phyloP scores from a whole-genome alignment of 2,113 vertebrate genomes.

The Halcyon malimbica region DNA sequence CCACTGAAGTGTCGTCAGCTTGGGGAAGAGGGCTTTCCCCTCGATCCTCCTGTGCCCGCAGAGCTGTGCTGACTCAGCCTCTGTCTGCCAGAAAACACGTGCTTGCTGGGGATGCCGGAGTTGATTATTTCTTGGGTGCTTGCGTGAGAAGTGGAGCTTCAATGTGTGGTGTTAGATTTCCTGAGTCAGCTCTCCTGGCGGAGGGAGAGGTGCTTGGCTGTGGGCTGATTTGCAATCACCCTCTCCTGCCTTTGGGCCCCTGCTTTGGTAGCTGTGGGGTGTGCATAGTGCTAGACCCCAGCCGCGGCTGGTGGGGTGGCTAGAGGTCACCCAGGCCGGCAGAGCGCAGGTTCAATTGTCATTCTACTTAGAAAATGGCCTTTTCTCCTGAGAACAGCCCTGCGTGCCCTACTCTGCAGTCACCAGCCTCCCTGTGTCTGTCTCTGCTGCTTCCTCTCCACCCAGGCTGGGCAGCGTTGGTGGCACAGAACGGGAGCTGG shows the following conservation, averaged over 20 bases:
- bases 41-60: not conserved
- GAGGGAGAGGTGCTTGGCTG: not conserved
- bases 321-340: not conserved
- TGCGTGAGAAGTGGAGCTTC: not conserved
- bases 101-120: not conserved
- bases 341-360: not conserved
- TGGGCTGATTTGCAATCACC: not conserved
- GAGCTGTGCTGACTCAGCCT: slow-evolving; percentile 7
- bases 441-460: not conserved
- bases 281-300: not conserved
- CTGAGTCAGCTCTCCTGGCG: not conserved
- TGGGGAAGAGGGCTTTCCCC: not conserved
- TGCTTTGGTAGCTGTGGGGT: not conserved
- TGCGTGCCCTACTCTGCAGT: not conserved
- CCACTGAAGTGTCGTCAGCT: not conserved
- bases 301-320: not conserved
- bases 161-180: not conserved
- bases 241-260: not conserved
- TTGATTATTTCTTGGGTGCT: not conserved
- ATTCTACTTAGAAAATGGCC: not conserved
- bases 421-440: not conserved
- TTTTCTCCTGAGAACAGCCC: not conserved
- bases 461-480: not conserved
- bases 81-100: not conserved
- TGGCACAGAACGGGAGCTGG: not conserved